A percentile compares a stretch with the other conserved stretches of the same genome.
These are phyloP conservation scores for Drosophila yakuba DNA, from an alignment of 1,140 invertebrate species.

Conservation along the genomic window DNA sequence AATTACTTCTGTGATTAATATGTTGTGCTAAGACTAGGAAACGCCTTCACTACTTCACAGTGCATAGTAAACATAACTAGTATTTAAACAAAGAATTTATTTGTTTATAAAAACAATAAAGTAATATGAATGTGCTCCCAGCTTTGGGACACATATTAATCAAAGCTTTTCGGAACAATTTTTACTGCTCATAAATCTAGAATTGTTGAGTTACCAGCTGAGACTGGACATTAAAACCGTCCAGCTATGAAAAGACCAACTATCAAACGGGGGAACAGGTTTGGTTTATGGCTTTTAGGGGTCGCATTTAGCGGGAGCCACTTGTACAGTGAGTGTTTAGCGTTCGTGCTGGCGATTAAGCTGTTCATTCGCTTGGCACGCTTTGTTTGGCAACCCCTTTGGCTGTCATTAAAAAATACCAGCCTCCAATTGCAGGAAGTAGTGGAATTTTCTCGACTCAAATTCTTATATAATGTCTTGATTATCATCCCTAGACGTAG, in stretches of 20 bases:
- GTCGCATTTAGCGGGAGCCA: constrained; percentile 37
- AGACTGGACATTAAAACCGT: constrained; percentile 18
- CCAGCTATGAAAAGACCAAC: constrained; percentile 37
- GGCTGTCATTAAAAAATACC: constrained; percentile 66
- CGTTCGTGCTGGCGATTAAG: constrained; percentile 59
- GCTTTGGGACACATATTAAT: too few species aligned
- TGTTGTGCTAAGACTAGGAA: not conserved
- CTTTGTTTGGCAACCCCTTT: constrained; percentile 48
- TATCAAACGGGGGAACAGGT: constrained; percentile 31
- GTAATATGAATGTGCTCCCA: too few species aligned
- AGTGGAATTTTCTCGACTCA: constrained; percentile 45
- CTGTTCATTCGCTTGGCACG: constrained; percentile 70
- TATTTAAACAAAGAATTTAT: too few species aligned
- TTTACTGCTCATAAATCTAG: not conserved
- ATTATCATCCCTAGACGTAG: constrained; percentile 36
- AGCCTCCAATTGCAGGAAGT: constrained; percentile 49
- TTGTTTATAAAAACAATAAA: too few species aligned
- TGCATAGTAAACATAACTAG: not conserved
- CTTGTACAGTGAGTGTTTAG: constrained; percentile 47
- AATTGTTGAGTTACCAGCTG: constrained; percentile 2
- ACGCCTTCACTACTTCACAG: not conserved
- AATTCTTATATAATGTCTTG: constrained; percentile 74
- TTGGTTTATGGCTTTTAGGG: constrained; percentile 45
- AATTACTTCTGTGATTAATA: constrained; percentile 21
- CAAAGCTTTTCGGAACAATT: not conserved